Base-by-base conservation (phyloP, 2,888 invertebrate genomes). In the Oxycera nigricornis region DNA sequence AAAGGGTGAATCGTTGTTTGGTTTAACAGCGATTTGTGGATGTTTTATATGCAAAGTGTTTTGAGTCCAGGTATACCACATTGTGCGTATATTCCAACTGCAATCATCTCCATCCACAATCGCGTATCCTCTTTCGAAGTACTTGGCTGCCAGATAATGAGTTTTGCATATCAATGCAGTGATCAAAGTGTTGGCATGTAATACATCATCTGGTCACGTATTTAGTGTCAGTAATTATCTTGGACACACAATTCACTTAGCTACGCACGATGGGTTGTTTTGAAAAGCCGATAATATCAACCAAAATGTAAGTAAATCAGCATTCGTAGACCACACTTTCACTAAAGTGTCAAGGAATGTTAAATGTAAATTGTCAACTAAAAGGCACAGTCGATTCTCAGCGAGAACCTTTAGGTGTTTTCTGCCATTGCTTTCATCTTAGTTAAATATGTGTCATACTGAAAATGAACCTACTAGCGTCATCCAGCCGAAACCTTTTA, bases 111-210 rank as follows among this genome's bases (percentile, higher is more conserved):
- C 65, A 39, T 41, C 14, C n/a, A 65, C 41, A 24, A 0, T 39
- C 39, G 65, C 39, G 24, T 39, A 14, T 41, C 61, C n/a, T 24
- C 61, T 86, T 67, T 28, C 26, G 31, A 30, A 65, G 59, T 65
- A 73, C 73, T 73, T 65, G 62, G 55, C 62, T 46, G 41, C 9
- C 57, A 28, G 59, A 35, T 74, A 74, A 74, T 74, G 57, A 67
- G 74, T 74, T 74, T 74, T 74, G 74, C 74, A 74, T 74, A 74
- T 74, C 67, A 74, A 74, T 74, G 41, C 61, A 39, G 17, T 72
- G 72, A 72, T 72, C 72, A 72, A 72, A 72, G 72, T 72, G 72
- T 72, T 72, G 70, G 70, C 70, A 3, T 70, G 70, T 70, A 52
- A 70, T 46, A 52, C 31, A 52, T 70, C 70, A 52, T 35, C 70